A percentile compares a stretch with the other conserved stretches of the same genome.
phyloP scores from a whole-genome alignment of 2,797 vertebrate genomes.

The Leptatherina wallacei region DNA sequence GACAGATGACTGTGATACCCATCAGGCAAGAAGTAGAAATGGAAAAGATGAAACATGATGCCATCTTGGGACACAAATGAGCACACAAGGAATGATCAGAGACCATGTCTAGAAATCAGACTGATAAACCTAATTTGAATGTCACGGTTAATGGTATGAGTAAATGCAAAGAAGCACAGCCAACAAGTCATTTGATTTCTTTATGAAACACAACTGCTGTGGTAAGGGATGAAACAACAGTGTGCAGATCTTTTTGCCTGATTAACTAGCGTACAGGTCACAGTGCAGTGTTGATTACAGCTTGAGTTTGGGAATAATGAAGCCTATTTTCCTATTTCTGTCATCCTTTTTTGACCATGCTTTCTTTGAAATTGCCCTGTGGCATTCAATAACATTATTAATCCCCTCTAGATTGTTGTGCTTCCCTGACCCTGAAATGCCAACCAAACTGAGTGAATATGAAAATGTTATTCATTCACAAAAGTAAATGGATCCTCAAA shows the following conservation, averaged over 20 bases:
- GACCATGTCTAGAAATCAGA: conserved; percentile 21
- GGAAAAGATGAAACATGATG: background rate
- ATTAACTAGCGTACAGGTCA: conserved; percentile 8
- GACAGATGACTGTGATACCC: conserved; percentile 32
- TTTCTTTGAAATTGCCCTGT: conserved; percentile 35
- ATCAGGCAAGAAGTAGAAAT: conserved; percentile 14
- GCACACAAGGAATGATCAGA: conserved; percentile 14
- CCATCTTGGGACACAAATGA: conserved; percentile 9
- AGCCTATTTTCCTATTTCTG: conserved; percentile 59
- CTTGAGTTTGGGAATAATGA: conserved; percentile 40
- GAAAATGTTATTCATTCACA: conserved; percentile 70
- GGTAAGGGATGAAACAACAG: conserved; percentile 9
- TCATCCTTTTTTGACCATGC: conserved; percentile 46
- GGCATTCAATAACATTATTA: conserved; percentile 65
- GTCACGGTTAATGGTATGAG: conserved; percentile 5
- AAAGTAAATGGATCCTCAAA: conserved; percentile 69
- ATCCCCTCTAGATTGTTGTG: conserved; percentile 60
- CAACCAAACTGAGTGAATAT: conserved; percentile 51
- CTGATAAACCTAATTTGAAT: conserved; percentile 11
- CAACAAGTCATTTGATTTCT: conserved; percentile 14
- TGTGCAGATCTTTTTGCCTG: conserved; percentile 34
- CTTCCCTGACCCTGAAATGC: conserved; percentile 67
- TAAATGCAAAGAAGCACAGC: background rate
- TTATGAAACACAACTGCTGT: background rate
- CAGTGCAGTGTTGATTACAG: conserved; percentile 25